Conservation (phyloP, 2,113 vertebrate species). For the Misgurnus anguillicaudatus region DNA sequence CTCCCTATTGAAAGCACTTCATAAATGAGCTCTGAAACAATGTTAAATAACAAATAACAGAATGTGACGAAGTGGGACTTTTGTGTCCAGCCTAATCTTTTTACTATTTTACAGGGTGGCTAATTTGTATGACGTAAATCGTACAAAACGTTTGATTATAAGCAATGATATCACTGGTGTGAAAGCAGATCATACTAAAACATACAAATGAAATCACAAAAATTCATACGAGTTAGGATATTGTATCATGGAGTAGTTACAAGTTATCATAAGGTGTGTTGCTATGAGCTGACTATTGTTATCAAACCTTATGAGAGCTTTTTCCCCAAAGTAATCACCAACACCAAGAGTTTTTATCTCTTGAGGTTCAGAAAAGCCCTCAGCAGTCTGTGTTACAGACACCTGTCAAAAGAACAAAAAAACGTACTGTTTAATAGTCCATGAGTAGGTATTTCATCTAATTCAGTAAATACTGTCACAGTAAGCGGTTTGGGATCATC, state of each 20-base stretch:
- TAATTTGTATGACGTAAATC: no score
- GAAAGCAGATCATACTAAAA: no score
- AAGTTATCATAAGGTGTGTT: background rate
- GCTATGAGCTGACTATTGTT: background rate
- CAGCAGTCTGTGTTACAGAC: constrained; percentile 85
- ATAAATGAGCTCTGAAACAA: background rate
- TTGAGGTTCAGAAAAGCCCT: constrained; percentile 80
- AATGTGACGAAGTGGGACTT: background rate
- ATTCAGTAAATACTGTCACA: no score
- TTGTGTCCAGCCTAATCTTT: no score
- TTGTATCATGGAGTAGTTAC: no score
- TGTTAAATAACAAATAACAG: background rate
- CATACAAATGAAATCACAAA: no score
- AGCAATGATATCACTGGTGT: no score
- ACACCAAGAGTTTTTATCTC: constrained; percentile 88
- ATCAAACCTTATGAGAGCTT: constrained; percentile 88
- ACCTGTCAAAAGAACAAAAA: constrained; percentile 72
- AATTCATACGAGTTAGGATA: no score
- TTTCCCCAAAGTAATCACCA: constrained; percentile 94
- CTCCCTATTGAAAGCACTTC: background rate
- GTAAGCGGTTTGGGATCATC: no score
- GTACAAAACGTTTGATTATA: no score
- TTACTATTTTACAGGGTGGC: no score
- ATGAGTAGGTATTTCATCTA: no score
- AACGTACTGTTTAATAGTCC: background rate